Evolutionary conservation across 1,140 invertebrate species (phyloP).

Genomic region (Solenopsis invicta): DNA sequence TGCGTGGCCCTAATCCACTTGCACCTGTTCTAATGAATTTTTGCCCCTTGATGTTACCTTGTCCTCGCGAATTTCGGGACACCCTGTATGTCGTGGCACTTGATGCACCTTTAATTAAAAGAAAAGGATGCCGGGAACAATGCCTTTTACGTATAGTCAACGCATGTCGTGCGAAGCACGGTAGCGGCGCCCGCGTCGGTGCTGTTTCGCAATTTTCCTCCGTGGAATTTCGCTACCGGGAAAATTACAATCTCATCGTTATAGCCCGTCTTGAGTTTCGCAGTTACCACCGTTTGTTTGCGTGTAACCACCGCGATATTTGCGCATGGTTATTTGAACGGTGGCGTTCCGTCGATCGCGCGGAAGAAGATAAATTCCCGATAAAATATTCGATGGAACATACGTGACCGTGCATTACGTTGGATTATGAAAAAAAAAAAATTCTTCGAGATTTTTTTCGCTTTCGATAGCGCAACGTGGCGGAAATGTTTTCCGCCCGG

Average conservation of each 20-base stretch:
- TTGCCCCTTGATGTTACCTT: not conserved
- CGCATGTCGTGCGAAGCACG: conserved; percentile 12
- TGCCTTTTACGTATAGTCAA: not conserved
- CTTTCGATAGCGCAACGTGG: conserved; percentile 18
- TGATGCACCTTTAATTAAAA: conserved; percentile 47
- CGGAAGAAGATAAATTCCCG: conserved; percentile 41
- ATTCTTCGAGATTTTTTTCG: conserved; percentile 22
- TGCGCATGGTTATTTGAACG: conserved; percentile 10
- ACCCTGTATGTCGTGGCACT: not conserved
- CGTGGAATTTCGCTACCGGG: conserved; percentile 19
- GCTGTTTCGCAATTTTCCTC: conserved; percentile 19
- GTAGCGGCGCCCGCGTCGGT: not conserved
- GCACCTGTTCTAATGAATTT: not conserved
- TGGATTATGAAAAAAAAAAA: conserved; percentile 46
- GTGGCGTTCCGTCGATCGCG: not conserved
- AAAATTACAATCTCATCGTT: conserved; percentile 53
- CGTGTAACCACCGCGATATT: not conserved
- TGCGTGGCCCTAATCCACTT: not conserved
- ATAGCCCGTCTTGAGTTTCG: conserved; percentile 49
- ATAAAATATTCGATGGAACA: conserved; percentile 46
- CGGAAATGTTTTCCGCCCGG: conserved; percentile 31
- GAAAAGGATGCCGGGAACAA: conserved; percentile 10
- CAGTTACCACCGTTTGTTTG: not conserved
- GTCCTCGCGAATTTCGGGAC: conserved; percentile 1
- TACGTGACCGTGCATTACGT: conserved; percentile 62